A percentile compares a stretch with the other conserved stretches of the same genome.
Conservation (phyloP, 2,113 vertebrate genomes). For the Zeus faber region DNA sequence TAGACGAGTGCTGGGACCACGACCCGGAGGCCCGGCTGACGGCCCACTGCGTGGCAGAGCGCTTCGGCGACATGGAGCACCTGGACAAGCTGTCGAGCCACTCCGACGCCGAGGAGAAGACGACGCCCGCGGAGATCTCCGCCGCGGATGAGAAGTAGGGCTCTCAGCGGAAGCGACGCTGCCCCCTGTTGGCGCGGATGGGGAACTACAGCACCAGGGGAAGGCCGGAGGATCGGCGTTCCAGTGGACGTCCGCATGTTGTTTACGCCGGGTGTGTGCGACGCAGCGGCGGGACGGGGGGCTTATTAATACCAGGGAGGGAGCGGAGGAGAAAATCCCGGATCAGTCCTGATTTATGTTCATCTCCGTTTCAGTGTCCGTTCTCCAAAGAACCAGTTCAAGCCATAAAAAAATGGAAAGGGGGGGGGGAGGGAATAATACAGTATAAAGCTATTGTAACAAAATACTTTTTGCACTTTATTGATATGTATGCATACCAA, state of each 20-base stretch:
- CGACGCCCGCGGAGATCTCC: conserved; percentile 83
- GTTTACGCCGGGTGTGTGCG: conserved; percentile 1
- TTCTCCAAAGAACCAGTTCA: conserved; percentile 25
- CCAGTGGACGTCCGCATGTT: conserved; percentile 4
- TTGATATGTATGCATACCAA: conserved; percentile 79
- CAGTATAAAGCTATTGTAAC: conserved; percentile 75
- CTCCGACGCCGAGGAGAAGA: conserved; percentile 89
- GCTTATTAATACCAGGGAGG: conserved; percentile 1
- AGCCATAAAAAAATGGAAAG: conserved; percentile 54
- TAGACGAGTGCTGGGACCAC: conserved; percentile 95
- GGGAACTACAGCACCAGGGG: conserved; percentile 22
- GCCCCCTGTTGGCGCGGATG: conserved; percentile 31
- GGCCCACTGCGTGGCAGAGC: conserved; percentile 89
- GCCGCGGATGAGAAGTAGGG: conserved; percentile 82
- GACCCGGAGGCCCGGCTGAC: conserved; percentile 95
- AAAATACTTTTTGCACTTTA: conserved; percentile 93
- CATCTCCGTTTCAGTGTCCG: conserved; percentile 8
- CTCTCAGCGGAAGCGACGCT: conserved; percentile 10
- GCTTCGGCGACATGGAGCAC: conserved; percentile 85
- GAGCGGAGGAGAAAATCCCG: not conserved
- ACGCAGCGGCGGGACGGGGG: conserved; percentile 21
- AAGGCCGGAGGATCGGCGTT: conserved; percentile 11
- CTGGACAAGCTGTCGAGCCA: conserved; percentile 84
- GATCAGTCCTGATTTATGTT: not conserved
- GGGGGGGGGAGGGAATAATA: conserved; percentile 18